Evolutionary conservation across 2,888 invertebrate species (phyloP).

Genomic region (Nebria salina): DNA sequence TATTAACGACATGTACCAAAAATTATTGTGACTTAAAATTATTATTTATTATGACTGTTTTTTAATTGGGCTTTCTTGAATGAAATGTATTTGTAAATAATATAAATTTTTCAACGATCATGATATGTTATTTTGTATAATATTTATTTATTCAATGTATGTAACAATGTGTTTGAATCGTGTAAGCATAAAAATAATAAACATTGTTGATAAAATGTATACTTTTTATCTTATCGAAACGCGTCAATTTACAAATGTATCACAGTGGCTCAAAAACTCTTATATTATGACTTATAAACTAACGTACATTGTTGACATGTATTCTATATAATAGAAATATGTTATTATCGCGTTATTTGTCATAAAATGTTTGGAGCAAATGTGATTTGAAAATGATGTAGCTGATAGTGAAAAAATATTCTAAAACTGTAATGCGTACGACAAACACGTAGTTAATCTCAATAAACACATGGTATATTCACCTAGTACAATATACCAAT

Average conservation of each 20-base stretch:
- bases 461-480: conserved; percentile 48
- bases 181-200: neutral
- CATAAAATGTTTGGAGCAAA: too few relatives aligned
- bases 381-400: too few relatives aligned
- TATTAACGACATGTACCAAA: neutral
- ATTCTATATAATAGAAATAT: too few relatives aligned
- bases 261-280: too few relatives aligned
- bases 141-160: neutral
- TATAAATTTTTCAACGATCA: neutral
- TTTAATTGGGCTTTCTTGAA: neutral
- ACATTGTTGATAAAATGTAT: too few relatives aligned
- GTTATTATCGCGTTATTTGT: too few relatives aligned
- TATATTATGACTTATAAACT: too few relatives aligned
- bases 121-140: neutral
- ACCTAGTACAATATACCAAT: conserved; percentile 56
- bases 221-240: too few relatives aligned
- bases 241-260: too few relatives aligned
- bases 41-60: neutral
- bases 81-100: neutral
- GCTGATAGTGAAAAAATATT: neutral
- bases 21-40: neutral
- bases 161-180: neutral
- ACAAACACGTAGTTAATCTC: conserved; percentile 51
- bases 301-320: too few relatives aligned
- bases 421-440: conserved; percentile 46